Evolutionary conservation across 2,113 vertebrate species (phyloP).

Genomic region (Bos taurus): ARS-UCD2.0 NC_037332.1:36389501-36390000

Average conservation of each 20-base stretch:
- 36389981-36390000: neutral
- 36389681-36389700: neutral
- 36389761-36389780: neutral
- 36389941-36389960: neutral
- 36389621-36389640: neutral
- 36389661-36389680: neutral
- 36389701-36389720: neutral
- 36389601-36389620: neutral
- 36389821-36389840: neutral
- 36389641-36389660: neutral
- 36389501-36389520: neutral
- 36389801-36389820: neutral
- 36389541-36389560: neutral
- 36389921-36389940: neutral
- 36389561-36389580: neutral
- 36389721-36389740: neutral
- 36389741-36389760: neutral
- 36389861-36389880: neutral
- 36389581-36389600: neutral
- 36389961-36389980: neutral
- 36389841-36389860: neutral
- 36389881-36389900: neutral
- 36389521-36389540: neutral
- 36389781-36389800: neutral
- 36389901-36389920: neutral